Evolutionary conservation across 2,888 invertebrate species (phyloP).

Genomic region (Iselma pallidipennis): DNA sequence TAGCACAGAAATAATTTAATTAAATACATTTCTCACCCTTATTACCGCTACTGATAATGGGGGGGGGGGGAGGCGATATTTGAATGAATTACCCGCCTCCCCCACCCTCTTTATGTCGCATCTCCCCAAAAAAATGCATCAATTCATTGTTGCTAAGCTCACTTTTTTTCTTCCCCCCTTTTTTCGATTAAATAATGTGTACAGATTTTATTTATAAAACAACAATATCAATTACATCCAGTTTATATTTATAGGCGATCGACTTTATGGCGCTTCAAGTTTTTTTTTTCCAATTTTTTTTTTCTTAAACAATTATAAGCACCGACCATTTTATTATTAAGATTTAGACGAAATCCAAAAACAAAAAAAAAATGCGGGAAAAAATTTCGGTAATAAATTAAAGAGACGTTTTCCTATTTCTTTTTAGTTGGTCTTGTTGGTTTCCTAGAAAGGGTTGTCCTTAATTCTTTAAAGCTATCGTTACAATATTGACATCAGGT

Average conservation of each 20-base stretch:
- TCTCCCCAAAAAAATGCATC: not conserved
- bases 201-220: slow-evolving; percentile 13
- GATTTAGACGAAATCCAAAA: not conserved
- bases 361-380: not conserved
- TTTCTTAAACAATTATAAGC: not conserved
- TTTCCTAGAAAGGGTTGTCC: too few relatives aligned
- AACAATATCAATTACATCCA: slow-evolving; percentile 20
- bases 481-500: not conserved
- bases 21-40: not conserved
- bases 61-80: too few relatives aligned
- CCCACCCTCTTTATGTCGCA: not conserved
- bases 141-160: slow-evolving; percentile 1
- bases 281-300: not conserved
- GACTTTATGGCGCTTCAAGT: slow-evolving; percentile 3
- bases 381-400: not conserved
- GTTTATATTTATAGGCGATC: slow-evolving; percentile 18
- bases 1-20: too few relatives aligned
- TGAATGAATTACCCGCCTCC: not conserved
- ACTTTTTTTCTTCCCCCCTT: not conserved
- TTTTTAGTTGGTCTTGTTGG: too few relatives aligned
- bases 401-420: too few relatives aligned
- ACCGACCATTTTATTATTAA: not conserved
- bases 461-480: not conserved
- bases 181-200: slow-evolving; percentile 6
- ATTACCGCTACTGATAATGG: too few relatives aligned